A percentile compares a stretch with the other conserved stretches of the same genome.
These are phyloP conservation scores for Elmis aenea DNA, from an alignment of 2,888 invertebrate species.

Conservation along the genomic window DNA sequence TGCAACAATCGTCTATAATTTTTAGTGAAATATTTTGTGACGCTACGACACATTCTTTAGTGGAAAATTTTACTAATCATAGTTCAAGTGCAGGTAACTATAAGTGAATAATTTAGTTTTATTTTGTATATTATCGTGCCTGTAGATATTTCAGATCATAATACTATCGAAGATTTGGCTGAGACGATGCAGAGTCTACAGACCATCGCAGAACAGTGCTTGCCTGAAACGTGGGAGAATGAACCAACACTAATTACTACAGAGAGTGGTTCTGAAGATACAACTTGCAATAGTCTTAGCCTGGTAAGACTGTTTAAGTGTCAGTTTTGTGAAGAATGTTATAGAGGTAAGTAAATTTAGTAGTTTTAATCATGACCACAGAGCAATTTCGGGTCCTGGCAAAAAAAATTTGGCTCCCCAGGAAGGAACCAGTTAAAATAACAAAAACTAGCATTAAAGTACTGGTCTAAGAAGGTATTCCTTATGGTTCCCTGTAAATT, in stretches of 20 bases:
- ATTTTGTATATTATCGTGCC: conserved; percentile 2
- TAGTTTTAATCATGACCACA: background rate
- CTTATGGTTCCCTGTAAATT: too few relatives aligned
- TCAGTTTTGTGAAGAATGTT: conserved; percentile 42
- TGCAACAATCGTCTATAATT: conserved; percentile 37
- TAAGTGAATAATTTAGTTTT: background rate
- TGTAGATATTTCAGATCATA: conserved; percentile 27
- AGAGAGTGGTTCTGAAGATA: conserved; percentile 33
- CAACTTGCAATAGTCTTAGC: conserved; percentile 34
- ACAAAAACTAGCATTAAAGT: background rate
- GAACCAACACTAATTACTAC: conserved; percentile 36
- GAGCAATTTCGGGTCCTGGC: background rate
- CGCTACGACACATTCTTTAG: conserved; percentile 38
- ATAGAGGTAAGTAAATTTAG: conserved; percentile 33
- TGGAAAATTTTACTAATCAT: conserved; percentile 40
- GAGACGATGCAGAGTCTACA: conserved; percentile 46
- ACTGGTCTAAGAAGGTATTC: too few relatives aligned
- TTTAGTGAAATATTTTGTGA: conserved; percentile 44
- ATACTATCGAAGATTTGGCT: conserved; percentile 42
- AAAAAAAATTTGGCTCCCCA: too few relatives aligned
- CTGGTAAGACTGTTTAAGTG: conserved; percentile 39
- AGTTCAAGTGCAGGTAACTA: conserved; percentile 34
- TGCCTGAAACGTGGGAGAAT: conserved; percentile 44
- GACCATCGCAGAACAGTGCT: conserved; percentile 44
- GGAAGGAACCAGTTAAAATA: too few relatives aligned